Evolutionary conservation across 2,797 vertebrate genomes (phyloP), one percentile per base, ranked within the genome.

Genomic region (Buphagus erythrorhynchus): DNA sequence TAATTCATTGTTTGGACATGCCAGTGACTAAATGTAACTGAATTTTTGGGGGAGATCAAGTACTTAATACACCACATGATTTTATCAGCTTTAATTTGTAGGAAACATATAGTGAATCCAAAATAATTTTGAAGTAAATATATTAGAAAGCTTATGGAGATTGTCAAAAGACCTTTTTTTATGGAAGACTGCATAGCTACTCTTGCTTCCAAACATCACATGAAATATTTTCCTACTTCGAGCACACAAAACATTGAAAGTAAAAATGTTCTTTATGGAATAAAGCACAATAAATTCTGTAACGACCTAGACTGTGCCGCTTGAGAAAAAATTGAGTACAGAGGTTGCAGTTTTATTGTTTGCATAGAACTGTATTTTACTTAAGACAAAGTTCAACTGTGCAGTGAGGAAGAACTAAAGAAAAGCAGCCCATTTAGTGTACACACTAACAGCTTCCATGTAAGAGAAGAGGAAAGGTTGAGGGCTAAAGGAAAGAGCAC

Each of bases 91-190:
- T 78, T 85, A 85, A 84, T 86, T 94, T 91, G 51, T 81, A 87
- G 86, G 49, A 93, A 96, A 51, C 55, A 48, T 36, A 54, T 4
- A 63, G 42, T 17, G 52, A 59, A 87, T 95, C 68, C 80, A 87
- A 78, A 88, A 88, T 48, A 40, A 68, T 77, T 95, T 90, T 58
- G 73, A 91, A 83, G 20, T 67, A 88, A 97, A 91, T 79, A 55
- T 42, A 88, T 93, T 33, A 40, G 55, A 62, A 84, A 55, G 13
- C 52, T 77, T 43, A 74, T 12, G 36, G 61, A 71, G 29, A n/a
- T 31, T 73, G 71, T 87, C 29, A 68, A 78, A 63, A 84, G 48
- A 22, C 7, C 6, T 45, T 58, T 71, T 48, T 46, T 79, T 40
- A 3, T 46, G 9, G 36, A 67, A 84, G 17, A 43, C 9, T 61